phyloP scores from a whole-genome alignment of 2,888 invertebrate genomes.

The Polia nebulosa region DNA sequence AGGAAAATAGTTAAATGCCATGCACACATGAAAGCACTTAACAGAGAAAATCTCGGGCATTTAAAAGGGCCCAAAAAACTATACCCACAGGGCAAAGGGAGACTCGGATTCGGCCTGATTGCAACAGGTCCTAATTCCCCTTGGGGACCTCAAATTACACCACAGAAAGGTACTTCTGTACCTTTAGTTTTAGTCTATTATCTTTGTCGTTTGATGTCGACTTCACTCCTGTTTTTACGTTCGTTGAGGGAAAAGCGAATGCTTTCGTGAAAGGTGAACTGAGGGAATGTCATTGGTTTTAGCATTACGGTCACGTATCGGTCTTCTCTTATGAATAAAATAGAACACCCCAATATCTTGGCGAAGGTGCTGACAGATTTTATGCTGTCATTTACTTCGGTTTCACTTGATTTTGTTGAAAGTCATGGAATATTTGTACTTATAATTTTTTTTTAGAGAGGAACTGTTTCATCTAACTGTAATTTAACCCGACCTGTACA shows the following conservation, averaged over 20 bases:
- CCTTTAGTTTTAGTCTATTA: slow-evolving; percentile 32
- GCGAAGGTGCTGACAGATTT: slow-evolving; percentile 30
- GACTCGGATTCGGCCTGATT: slow-evolving; percentile 23
- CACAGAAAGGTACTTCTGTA: slow-evolving; percentile 18
- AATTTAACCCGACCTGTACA: background rate
- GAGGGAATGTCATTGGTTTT: slow-evolving; percentile 22
- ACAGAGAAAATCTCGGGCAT: slow-evolving; percentile 12
- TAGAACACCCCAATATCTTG: slow-evolving; percentile 26
- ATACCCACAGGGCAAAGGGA: background rate
- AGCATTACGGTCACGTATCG: slow-evolving; percentile 27
- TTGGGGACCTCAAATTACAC: slow-evolving; percentile 30
- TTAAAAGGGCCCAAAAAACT: slow-evolving; percentile 33
- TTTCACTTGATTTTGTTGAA: slow-evolving; percentile 23
- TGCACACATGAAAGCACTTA: slow-evolving; percentile 31
- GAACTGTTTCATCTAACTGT: background rate
- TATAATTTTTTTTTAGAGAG: too few species aligned
- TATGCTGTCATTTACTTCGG: background rate
- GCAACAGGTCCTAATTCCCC: slow-evolving; percentile 48
- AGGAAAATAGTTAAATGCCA: slow-evolving; percentile 31
- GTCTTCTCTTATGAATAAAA: slow-evolving; percentile 41
- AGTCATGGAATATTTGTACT: background rate
- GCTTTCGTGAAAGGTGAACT: slow-evolving; percentile 18
- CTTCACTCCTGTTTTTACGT: slow-evolving; percentile 29
- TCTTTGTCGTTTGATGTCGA: slow-evolving; percentile 31
- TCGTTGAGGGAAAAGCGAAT: slow-evolving; percentile 45